Percentiles rank a stretch among this genome's conserved stretches.
These are phyloP conservation scores for Tanaodytes sp. DNA, from an alignment of 2,888 invertebrate species.

Conservation along the genomic window DNA sequence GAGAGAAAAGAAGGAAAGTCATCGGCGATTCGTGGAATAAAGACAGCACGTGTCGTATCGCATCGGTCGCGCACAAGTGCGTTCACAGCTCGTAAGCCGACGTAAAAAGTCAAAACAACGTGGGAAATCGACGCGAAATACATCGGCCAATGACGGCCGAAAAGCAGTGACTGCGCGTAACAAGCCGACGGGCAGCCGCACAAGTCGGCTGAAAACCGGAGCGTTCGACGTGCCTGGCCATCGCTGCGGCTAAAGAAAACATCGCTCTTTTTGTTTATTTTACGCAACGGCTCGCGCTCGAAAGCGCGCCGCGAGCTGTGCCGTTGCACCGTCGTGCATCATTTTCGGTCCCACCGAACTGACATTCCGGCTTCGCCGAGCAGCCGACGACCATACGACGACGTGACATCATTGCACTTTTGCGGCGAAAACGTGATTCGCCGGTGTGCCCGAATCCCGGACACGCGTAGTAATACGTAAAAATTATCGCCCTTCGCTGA, in stretches of 20 bases:
- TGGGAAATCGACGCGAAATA: constrained; percentile 1
- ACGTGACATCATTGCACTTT: constrained; percentile 13
- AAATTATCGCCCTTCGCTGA: constrained; percentile 56
- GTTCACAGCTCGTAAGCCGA: background rate
- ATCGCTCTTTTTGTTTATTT: constrained; percentile 19
- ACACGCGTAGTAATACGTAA: constrained; percentile 47
- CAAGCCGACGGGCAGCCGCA: constrained; percentile 19
- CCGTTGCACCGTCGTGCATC: background rate
- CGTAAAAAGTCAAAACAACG: background rate
- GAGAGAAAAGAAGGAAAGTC: constrained; percentile 1
- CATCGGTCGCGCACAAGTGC: background rate
- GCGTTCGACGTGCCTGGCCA: constrained; percentile 1
- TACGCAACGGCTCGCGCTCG: background rate
- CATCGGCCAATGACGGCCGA: constrained; percentile 19
- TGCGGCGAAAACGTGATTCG: constrained; percentile 22
- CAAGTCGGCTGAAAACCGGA: constrained; percentile 26
- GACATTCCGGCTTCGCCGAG: no score
- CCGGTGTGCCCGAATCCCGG: constrained; percentile 34
- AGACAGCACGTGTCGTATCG: background rate
- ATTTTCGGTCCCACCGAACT: background rate
- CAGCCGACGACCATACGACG: background rate
- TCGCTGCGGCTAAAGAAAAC: background rate
- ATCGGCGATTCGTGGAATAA: background rate
- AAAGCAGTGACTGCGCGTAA: constrained; percentile 21
- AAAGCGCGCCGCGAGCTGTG: background rate